Evolutionary conservation across 2,888 invertebrate genomes (phyloP).

Genomic region (Therioaphis trifolii): DNA sequence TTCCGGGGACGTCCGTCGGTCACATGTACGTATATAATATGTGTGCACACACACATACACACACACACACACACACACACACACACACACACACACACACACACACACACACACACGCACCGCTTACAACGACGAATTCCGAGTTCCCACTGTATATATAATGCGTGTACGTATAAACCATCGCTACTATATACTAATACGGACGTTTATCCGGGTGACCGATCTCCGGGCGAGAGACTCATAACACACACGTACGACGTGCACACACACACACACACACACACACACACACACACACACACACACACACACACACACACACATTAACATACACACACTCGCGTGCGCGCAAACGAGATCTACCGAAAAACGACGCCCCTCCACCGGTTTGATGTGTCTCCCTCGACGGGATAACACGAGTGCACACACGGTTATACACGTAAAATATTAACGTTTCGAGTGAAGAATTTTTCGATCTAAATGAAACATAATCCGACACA

Average conservation of each 20-base stretch:
- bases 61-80: too few species aligned
- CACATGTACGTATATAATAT: not conserved
- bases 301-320: too few species aligned
- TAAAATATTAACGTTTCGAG: constrained; percentile 43
- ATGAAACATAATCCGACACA: constrained; percentile 57
- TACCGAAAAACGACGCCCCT: not conserved
- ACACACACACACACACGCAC: not conserved
- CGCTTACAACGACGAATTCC: constrained; percentile 2
- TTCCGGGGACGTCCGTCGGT: constrained; percentile 10
- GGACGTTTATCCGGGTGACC: constrained; percentile 60
- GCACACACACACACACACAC: too few species aligned
- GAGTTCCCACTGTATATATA: not conserved
- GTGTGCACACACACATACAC: too few species aligned
- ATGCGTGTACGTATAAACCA: not conserved
- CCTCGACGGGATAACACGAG: not conserved
- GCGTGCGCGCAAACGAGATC: not conserved
- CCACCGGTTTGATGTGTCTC: not conserved
- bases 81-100: too few species aligned
- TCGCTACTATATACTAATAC: constrained; percentile 39
- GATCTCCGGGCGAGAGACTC: constrained; percentile 34
- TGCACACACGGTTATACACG: not conserved
- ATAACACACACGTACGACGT: constrained; percentile 20
- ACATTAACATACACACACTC: too few species aligned
- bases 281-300: too few species aligned
- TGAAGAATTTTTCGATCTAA: constrained; percentile 54